Percentiles rank a stretch among this genome's conserved stretches.
Conservation (phyloP, 2,888 invertebrate species). For the Scaptodrosophila latifasciaeformis region DNA sequence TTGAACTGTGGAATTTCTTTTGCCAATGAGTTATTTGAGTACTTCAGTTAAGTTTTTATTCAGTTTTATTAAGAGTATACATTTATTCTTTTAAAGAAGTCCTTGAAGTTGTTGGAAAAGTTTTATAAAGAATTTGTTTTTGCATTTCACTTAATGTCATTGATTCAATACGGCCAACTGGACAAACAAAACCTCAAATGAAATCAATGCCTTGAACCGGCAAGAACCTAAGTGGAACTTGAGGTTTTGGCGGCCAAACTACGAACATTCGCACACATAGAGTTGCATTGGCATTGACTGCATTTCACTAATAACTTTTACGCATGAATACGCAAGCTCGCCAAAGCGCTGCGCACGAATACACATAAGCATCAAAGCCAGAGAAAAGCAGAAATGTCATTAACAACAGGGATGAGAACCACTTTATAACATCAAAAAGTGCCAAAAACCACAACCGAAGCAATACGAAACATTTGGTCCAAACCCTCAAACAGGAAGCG, state of each 20-base stretch:
- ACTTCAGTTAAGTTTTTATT: too few species aligned
- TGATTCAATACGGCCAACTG: too few species aligned
- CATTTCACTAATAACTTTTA: conserved; percentile 64
- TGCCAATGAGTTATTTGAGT: too few species aligned
- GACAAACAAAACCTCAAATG: conserved; percentile 21
- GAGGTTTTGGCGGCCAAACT: conserved; percentile 47
- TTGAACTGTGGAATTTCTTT: too few species aligned
- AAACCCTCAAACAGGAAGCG: too few species aligned
- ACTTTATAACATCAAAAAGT: conserved; percentile 41
- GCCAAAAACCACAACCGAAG: conserved; percentile 42
- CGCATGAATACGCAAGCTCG: conserved; percentile 40
- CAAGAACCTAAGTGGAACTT: conserved; percentile 63
- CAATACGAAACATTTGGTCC: too few species aligned
- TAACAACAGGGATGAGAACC: conserved; percentile 12
- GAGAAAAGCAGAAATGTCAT: too few species aligned
- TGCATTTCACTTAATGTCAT: too few species aligned
- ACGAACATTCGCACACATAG: conserved; percentile 6
- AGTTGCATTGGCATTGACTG: conserved; percentile 29
- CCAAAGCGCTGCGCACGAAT: neutral
- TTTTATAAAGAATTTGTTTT: too few species aligned
- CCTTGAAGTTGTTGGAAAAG: too few species aligned
- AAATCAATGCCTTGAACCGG: conserved; percentile 39
- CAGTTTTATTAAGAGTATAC: too few species aligned
- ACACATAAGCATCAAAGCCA: conserved; percentile 24
- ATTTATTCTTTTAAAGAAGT: too few species aligned